These are phyloP conservation scores for Ictalurus furcatus DNA, from an alignment of 2,113 vertebrate genomes.

Conservation along the genomic window DNA sequence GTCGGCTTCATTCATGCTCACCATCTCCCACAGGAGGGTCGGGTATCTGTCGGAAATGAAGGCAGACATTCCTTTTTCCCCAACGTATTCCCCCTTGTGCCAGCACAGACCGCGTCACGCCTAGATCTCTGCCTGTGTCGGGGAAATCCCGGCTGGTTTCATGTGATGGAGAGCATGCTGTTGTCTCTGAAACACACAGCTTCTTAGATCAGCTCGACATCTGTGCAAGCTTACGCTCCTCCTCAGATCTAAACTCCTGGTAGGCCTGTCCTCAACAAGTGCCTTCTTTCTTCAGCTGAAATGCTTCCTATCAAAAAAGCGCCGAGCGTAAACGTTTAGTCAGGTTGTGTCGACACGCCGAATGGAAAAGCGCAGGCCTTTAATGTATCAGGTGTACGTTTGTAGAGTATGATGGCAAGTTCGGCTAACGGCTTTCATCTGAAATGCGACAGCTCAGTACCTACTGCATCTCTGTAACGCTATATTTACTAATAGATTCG, in stretches of 20 bases:
- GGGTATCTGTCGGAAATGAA: slow-evolving; percentile 62
- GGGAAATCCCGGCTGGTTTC: slow-evolving; percentile 36
- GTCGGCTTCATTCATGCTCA: slow-evolving; percentile 60
- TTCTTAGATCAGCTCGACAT: slow-evolving; percentile 55
- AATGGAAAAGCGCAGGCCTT: slow-evolving; percentile 14
- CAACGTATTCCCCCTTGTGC: slow-evolving; percentile 27
- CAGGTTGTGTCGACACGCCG: background rate
- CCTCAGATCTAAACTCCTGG: slow-evolving; percentile 42
- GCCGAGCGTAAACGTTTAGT: slow-evolving; percentile 47
- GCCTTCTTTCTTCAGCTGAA: slow-evolving; percentile 53
- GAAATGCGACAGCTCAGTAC: background rate
- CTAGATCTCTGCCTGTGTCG: slow-evolving; percentile 32
- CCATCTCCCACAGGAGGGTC: slow-evolving; percentile 59
- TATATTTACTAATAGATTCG: slow-evolving; percentile 21
- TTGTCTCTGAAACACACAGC: slow-evolving; percentile 53
- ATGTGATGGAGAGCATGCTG: slow-evolving; percentile 56
- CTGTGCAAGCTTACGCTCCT: slow-evolving; percentile 41
- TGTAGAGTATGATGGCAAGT: slow-evolving; percentile 24
- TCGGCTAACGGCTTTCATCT: slow-evolving; percentile 16
- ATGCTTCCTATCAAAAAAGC: slow-evolving; percentile 54
- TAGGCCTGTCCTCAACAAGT: slow-evolving; percentile 52
- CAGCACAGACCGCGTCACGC: slow-evolving; percentile 35
- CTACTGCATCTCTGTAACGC: slow-evolving; percentile 23
- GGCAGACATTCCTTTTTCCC: slow-evolving; percentile 48
- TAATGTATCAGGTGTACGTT: slow-evolving; percentile 21